These are phyloP conservation scores for Eurytemora carolleeae DNA, from an alignment of 1,140 invertebrate genomes.

Conservation along the genomic window DNA sequence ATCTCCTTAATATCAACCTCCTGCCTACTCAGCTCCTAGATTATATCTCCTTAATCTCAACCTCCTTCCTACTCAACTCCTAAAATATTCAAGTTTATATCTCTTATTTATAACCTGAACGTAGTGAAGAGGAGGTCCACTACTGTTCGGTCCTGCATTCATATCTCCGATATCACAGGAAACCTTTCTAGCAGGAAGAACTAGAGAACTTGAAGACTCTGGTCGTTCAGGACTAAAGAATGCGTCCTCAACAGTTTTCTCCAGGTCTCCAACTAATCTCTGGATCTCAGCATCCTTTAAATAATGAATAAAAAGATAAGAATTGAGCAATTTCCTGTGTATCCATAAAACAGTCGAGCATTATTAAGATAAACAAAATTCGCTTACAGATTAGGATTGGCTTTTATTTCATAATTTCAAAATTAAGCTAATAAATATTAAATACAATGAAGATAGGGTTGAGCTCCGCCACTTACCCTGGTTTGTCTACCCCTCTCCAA, in stretches of 20 bases:
- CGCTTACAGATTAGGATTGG: no score
- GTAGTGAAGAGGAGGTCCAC: neutral
- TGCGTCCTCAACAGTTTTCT: neutral
- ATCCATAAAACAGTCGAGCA: no score
- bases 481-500: no score
- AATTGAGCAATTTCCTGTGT: no score
- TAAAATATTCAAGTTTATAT: no score
- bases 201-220: neutral
- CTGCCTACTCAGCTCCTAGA: neutral
- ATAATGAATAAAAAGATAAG: no score
- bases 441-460: no score
- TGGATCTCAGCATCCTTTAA: neutral
- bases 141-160: neutral
- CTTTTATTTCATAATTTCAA: no score
- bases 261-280: neutral
- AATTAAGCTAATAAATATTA: no score
- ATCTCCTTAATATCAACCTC: slow-evolving; percentile 1
- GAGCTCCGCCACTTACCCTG: no score
- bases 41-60: neutral
- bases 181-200: neutral
- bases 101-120: no score
- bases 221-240: neutral
- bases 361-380: no score
- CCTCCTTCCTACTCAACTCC: slow-evolving; percentile 2
- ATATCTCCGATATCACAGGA: neutral